Base-by-base conservation (phyloP, 2,797 vertebrate species). In the Somateria mollissima region DNA sequence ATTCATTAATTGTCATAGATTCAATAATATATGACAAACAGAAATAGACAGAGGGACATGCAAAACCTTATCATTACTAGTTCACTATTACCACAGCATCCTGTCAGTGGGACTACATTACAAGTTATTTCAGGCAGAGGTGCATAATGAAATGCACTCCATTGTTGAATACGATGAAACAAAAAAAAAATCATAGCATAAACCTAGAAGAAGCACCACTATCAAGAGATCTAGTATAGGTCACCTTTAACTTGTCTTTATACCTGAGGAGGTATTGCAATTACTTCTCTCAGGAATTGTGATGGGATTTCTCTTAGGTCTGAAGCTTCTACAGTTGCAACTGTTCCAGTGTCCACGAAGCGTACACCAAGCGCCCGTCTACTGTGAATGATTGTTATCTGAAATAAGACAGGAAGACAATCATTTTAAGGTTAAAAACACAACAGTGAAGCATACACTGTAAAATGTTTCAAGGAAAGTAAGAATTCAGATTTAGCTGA, bases 251-350 rank as follows among this genome's bases (percentile, higher is more conserved):
- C 5, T 49, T 6, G 13, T 60, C 22, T 74, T 28, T 21, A 28
- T 97, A 99, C 99, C 99, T 99, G 99, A 85, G 98, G 98, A 32
- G 99, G 99, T 73, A 99, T 98, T 78, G 98, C 85, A 78, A 97
- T 92, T 36, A 99, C 96, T 88, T 98, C 98, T 89, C 97, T 98
- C 30, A 98, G 93, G 88, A 99, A 98, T 7, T 95, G 94, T 20
- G 97, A 95, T 4, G 99, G 99, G 74, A 99, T 98, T 97, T 99
- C 98, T 97, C 98, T 96, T 51, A 99, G 98, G 41, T 99, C 99
- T 11, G 98, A 98, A 37, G 99, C 98, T 97, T 99, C 98, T 19
- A 99, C 98, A 41, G 99, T 99, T 66, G 98, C 98, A 61, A 98
- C 92, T 15, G 98, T 97, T 70, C 99, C 99, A 53, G 98, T 94